phyloP scores from a whole-genome alignment of 2,113 vertebrate genomes.

The Crotalus viridis region DNA sequence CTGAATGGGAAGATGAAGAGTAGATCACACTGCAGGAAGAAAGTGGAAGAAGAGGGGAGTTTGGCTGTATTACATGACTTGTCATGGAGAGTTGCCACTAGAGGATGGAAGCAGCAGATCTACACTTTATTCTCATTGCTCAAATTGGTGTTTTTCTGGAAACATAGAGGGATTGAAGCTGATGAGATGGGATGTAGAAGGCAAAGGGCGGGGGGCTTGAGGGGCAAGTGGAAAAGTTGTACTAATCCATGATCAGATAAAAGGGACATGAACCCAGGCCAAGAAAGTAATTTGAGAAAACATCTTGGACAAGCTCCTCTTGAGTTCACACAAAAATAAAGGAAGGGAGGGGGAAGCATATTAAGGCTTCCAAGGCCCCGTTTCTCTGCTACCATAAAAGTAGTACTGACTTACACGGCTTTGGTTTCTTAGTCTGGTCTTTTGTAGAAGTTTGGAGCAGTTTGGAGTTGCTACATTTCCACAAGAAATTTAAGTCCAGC shows the following conservation, averaged over 20 bases:
- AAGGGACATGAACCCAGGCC: not conserved
- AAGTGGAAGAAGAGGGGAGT: not conserved
- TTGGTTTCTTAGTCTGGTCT: not conserved
- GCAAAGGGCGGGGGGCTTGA: not conserved
- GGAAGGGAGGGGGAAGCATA: not conserved
- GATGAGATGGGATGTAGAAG: not conserved
- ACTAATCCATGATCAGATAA: not conserved
- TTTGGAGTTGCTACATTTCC: not conserved
- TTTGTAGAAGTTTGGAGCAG: not conserved
- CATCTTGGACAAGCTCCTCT: not conserved
- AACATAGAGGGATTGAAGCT: not conserved
- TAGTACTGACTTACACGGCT: not conserved
- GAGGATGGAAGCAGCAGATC: not conserved
- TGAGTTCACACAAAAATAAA: not conserved
- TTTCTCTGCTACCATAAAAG: not conserved
- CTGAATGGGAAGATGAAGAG: not conserved
- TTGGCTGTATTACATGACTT: not conserved
- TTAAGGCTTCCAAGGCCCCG: not conserved
- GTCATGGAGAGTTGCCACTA: not conserved
- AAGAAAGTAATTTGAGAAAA: not conserved
- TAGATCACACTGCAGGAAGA: not conserved
- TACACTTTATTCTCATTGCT: not conserved
- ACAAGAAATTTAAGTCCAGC: not conserved
- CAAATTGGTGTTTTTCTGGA: not conserved
- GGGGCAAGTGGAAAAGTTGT: not conserved